Conservation (phyloP, 2,113 vertebrate species). For the Planiliza haematocheilus region DNA sequence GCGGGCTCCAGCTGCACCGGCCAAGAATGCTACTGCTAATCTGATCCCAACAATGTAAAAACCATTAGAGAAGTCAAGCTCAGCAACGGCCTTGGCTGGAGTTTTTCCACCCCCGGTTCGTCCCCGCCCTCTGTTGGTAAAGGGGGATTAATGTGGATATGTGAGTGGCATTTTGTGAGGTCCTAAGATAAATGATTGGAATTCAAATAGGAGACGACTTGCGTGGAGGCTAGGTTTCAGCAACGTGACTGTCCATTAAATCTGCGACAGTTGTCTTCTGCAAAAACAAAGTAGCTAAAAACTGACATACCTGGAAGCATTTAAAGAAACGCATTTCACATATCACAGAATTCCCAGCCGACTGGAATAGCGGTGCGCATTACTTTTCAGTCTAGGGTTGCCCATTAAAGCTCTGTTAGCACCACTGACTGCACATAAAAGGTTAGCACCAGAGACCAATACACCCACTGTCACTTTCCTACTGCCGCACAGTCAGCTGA, state of each 20-base stretch:
- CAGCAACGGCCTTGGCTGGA: conserved; percentile 68
- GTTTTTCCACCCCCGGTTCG: conserved; percentile 68
- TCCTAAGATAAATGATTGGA: conserved; percentile 62
- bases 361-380: neutral
- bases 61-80: conserved; percentile 75
- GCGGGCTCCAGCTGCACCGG: conserved; percentile 59
- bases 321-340: neutral
- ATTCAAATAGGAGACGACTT: conserved; percentile 52
- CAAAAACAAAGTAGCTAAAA: conserved; percentile 19
- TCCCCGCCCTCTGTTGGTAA: conserved; percentile 67
- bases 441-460: neutral
- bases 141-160: conserved; percentile 68
- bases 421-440: conserved; percentile 17
- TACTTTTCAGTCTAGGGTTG: neutral
- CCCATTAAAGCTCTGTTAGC: conserved; percentile 12
- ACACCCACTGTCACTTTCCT: neutral
- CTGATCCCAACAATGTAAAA: conserved; percentile 70
- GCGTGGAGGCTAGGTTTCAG: conserved; percentile 35
- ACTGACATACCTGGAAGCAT: neutral
- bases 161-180: conserved; percentile 63
- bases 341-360: conserved; percentile 9
- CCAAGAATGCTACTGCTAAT: conserved; percentile 66
- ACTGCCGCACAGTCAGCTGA: conserved; percentile 20
- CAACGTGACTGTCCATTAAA: conserved; percentile 42
- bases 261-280: conserved; percentile 13